Percentiles rank a stretch among this genome's conserved stretches.
Evolutionary conservation across 2,113 vertebrate species (phyloP).

Genomic region (Pluvialis apricaria): DNA sequence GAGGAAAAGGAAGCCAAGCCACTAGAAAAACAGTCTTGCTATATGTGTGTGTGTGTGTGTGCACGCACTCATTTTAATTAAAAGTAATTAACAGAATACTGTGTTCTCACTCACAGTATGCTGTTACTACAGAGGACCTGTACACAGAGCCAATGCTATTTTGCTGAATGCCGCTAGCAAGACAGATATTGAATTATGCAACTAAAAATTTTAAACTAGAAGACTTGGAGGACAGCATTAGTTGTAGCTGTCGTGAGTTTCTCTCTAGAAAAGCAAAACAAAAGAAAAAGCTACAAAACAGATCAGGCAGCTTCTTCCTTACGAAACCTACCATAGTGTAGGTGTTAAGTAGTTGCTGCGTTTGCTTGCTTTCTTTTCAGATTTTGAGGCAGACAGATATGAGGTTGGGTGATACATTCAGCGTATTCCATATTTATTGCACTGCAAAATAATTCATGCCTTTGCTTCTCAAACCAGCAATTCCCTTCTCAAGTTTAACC

Average conservation of each 20-base stretch:
- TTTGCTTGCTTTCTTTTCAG: not conserved
- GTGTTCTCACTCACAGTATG: conserved; percentile 9
- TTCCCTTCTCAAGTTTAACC: not conserved
- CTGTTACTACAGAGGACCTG: not conserved
- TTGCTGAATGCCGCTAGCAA: not conserved
- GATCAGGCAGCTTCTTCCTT: not conserved
- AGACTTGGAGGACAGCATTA: not conserved
- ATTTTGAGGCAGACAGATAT: not conserved
- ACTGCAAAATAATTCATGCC: not conserved
- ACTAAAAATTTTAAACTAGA: not conserved
- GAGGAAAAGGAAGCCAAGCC: conserved; percentile 54
- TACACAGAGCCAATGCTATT: not conserved
- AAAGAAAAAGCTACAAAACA: not conserved
- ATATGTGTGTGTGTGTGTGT: not conserved
- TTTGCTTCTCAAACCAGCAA: not conserved
- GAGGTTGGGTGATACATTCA: not conserved
- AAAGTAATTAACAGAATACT: conserved; percentile 48
- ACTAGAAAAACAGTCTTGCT: conserved; percentile 31
- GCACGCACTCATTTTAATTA: conserved; percentile 30
- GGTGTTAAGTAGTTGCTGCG: not conserved
- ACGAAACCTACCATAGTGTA: not conserved
- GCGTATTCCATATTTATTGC: not conserved
- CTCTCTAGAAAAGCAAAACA: not conserved
- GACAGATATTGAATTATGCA: not conserved
- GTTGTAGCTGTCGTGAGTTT: not conserved